phyloP scores from a whole-genome alignment of 2,888 invertebrate species.

The Andricus curvator region DNA sequence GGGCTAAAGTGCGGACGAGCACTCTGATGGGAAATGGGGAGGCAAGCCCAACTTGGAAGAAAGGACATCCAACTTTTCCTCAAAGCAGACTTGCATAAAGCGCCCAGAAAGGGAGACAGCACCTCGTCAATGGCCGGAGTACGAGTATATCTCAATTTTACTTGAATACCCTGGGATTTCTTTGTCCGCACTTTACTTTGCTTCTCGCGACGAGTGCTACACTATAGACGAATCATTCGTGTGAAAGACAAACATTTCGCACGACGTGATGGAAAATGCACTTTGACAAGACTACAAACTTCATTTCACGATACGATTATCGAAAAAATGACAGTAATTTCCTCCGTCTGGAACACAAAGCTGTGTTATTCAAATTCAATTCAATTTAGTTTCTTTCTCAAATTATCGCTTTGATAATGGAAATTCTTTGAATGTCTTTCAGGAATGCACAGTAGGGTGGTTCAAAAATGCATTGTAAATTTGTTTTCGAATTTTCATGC shows the following conservation, averaged over 20 bases:
- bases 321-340: neutral
- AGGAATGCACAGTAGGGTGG: no score
- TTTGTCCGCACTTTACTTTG: neutral
- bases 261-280: neutral
- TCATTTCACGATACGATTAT: neutral
- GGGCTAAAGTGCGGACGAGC: neutral
- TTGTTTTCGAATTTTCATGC: no score
- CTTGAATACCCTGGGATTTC: neutral
- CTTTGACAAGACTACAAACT: neutral
- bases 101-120: neutral
- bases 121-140: neutral
- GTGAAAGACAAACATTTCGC: neutral
- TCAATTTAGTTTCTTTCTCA: no score
- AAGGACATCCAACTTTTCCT: neutral
- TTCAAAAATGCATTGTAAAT: no score
- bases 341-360: neutral
- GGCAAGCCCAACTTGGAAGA: neutral
- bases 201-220: neutral
- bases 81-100: neutral
- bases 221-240: neutral
- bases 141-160: neutral
- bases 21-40: neutral
- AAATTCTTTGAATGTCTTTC: no score
- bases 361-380: neutral
- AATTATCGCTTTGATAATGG: no score